These are phyloP conservation scores for Alloplasta piceator DNA, from an alignment of 2,888 invertebrate genomes.

Conservation along the genomic window DNA sequence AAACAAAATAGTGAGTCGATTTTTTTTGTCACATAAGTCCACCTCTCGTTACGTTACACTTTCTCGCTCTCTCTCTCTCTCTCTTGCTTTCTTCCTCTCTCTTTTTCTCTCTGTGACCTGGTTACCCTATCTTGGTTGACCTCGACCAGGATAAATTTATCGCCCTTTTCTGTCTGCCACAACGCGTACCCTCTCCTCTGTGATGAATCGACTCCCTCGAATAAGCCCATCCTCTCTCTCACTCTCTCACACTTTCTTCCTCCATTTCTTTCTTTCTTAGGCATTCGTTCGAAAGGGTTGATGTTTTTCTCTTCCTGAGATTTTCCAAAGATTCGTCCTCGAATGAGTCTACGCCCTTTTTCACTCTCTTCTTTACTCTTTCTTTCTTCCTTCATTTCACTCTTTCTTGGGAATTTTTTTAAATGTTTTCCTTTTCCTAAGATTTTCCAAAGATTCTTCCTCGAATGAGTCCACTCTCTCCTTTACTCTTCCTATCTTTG, in stretches of 20 bases:
- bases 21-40: slow-evolving; percentile 36
- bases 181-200: slow-evolving; percentile 48
- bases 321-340: slow-evolving; percentile 19
- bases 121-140: slow-evolving; percentile 62
- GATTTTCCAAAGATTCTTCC: no score
- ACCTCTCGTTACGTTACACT: slow-evolving; percentile 35
- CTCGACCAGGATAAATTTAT: slow-evolving; percentile 64
- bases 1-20: slow-evolving; percentile 11
- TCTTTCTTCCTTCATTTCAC: no score
- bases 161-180: slow-evolving; percentile 56
- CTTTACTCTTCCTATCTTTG: slow-evolving; percentile 16
- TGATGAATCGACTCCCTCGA: slow-evolving; percentile 61
- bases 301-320: slow-evolving; percentile 32
- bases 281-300: neutral
- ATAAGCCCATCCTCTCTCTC: slow-evolving; percentile 46
- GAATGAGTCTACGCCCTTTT: no score
- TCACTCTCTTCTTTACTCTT: no score
- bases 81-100: neutral
- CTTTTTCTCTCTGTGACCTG: slow-evolving; percentile 47
- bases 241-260: slow-evolving; percentile 13
- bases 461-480: slow-evolving; percentile 44
- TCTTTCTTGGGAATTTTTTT: no score
- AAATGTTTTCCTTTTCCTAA: no score
- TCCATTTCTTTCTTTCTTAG: neutral
- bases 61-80: slow-evolving; percentile 12